Base-by-base conservation (phyloP, 2,888 invertebrate genomes). In the Pollenia griseotomentosa region DNA sequence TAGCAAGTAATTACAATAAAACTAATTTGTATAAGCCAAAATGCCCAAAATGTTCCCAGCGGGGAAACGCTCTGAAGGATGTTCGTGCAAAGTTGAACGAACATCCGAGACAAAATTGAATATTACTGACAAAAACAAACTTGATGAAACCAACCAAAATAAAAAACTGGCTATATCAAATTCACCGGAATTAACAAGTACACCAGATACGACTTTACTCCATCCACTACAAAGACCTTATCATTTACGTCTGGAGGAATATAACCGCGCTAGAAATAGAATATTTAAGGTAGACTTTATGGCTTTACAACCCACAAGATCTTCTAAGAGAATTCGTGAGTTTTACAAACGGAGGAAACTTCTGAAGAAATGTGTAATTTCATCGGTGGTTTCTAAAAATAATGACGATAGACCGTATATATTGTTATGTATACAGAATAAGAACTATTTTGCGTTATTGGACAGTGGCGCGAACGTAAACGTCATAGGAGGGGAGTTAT, bases 11-110 rank as follows among this genome's bases (percentile, higher is more conserved):
- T n/a, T n/a, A n/a, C n/a, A n/a, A n/a, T n/a, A n/a, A n/a, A n/a
- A n/a, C n/a, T n/a, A n/a, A n/a, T n/a, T n/a, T n/a, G n/a, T 57
- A 57, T 19, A 57, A 57, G 9, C 63, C 63, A 1, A 63, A 63
- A 4, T 63, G 63, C 14, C 40, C 42, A 0, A 63, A 42, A n/a
- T 42, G 63, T 63, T 4, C 12, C 9, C 16, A 40, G 4, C 63
- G 5, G 63, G 16, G 42, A 63, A 63, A 63, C 63, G 6, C 9
- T 3, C 4, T 42, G 8, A 42, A 42, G 63, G 63, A 63, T 63
- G 42, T 63, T 3, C 14, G 63, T 42, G 3, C 40, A 12, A 44
- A n/a, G 16, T 16, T 2, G 9, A n/a, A 42, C n/a, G 42, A n/a
- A 4, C 42, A 42, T 63, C 40, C 63, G 11, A 61, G 40, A 6